Base-by-base conservation (phyloP, 2,113 vertebrate genomes). In the Noctilio leporinus region DNA sequence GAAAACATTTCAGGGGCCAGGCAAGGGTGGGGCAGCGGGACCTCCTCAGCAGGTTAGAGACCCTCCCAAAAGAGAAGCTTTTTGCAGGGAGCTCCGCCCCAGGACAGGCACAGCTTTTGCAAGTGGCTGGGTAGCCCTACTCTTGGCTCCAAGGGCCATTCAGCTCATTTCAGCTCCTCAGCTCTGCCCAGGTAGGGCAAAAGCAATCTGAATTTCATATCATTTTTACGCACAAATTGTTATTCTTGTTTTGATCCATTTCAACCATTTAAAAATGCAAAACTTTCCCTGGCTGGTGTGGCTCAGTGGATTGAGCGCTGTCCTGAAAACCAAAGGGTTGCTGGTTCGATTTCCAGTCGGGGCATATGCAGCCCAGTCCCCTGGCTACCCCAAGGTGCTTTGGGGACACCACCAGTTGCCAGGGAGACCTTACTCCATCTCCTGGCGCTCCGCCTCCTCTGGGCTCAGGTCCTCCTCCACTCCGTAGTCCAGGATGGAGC, bases 401-500 rank as follows among this genome's bases (percentile, higher is more conserved):
- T 22, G 12, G 49, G 88, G 53, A 81, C 7, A n/a, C 43, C 51
- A 40, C 1, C 24, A 38, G 65, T 30, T 0, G 8, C 40, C 55
- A 1, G 14, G 2, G 7, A 9, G 35, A 77, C 7, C 98, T 97
- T 98, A 99, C 99, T 97, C 97, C 95, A 97, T 98, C 82, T 99
- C 98, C 86, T 98, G 98, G 81, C 43, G 97, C 88, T 98, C 97
- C 0, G 98, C 98, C 73, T 98, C 98, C 91, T 98, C 97, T 0
- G 98, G 75, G 45, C 97, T 98, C 97, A 99, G 97, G 91, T 99
- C 99, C 80, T 99, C 98, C 96, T 99, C 99, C 53, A 99, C 99
- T 0, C 99, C 98, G 77, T 99, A 99, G 93, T 99, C 99, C 95
- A 99, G 98, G 72, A 99, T 98, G 1, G 99, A 99, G 62, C 99